phyloP scores from a whole-genome alignment of 1,140 invertebrate genomes.

The Dysdera silvatica region DNA sequence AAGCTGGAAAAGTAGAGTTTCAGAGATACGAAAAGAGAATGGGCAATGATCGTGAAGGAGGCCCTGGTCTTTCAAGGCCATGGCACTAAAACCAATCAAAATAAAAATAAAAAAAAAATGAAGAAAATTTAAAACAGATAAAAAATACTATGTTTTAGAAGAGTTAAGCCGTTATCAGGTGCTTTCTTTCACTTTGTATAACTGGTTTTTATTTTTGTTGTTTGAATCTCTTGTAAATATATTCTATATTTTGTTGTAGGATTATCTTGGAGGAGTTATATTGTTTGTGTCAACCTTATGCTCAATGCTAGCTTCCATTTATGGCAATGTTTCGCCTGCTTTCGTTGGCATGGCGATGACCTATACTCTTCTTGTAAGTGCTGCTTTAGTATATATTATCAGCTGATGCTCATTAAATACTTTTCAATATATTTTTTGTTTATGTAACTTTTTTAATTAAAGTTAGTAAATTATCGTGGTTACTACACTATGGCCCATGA shows the following conservation, averaged over 20 bases:
- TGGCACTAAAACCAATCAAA: too few species aligned
- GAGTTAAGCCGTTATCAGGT: too few species aligned
- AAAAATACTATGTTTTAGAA: background rate
- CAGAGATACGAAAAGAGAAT: too few species aligned
- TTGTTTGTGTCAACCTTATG: conserved; percentile 63
- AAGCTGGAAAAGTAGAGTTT: too few species aligned
- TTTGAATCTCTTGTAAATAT: conserved; percentile 12
- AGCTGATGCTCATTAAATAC: too few species aligned
- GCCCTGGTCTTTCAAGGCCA: too few species aligned
- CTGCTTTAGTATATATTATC: background rate
- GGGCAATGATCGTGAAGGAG: too few species aligned
- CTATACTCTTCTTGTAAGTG: conserved; percentile 58
- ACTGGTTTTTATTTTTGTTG: conserved; percentile 2
- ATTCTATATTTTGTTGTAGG: conserved; percentile 47
- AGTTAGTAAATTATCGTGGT: too few species aligned
- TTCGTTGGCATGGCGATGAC: conserved; percentile 58
- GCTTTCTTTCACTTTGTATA: too few species aligned
- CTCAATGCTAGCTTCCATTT: conserved; percentile 44
- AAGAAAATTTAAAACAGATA: background rate
- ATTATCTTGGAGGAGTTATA: conserved; percentile 67
- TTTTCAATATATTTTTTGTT: too few species aligned
- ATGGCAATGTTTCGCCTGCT: conserved; percentile 39
- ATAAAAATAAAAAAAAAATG: background rate
- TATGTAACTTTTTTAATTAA: too few species aligned
- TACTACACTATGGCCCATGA: too few species aligned